Percentiles rank a stretch among this genome's conserved stretches.
These are phyloP conservation scores for Aromia moschata DNA, from an alignment of 2,888 invertebrate genomes.

Conservation along the genomic window DNA sequence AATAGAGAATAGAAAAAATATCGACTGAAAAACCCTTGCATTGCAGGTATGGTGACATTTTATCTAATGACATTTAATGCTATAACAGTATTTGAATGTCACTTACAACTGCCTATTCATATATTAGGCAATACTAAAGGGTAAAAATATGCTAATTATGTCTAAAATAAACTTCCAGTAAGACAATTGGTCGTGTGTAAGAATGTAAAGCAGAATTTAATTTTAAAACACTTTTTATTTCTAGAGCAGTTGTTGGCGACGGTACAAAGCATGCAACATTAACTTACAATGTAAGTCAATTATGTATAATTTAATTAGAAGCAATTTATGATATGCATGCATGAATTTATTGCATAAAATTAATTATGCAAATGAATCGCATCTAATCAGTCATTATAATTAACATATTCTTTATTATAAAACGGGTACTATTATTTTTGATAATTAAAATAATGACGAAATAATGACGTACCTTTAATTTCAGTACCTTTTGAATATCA, in stretches of 20 bases:
- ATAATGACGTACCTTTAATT: background rate
- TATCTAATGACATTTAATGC: background rate
- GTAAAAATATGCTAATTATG: background rate
- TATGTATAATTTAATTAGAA: slow-evolving; percentile 46
- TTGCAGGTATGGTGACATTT: background rate
- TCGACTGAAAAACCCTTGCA: no score
- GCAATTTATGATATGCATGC: slow-evolving; percentile 44
- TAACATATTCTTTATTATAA: background rate
- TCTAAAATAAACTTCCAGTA: background rate
- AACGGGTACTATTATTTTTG: no score
- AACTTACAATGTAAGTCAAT: slow-evolving; percentile 36
- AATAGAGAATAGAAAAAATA: no score
- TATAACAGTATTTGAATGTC: background rate
- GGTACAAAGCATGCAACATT: slow-evolving; percentile 23
- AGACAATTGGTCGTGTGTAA: slow-evolving; percentile 30
- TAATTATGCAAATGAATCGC: slow-evolving; percentile 44
- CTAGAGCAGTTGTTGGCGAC: slow-evolving; percentile 22
- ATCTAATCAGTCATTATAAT: slow-evolving; percentile 4
- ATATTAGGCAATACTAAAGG: background rate
- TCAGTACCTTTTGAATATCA: background rate
- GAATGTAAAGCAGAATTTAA: slow-evolving; percentile 27
- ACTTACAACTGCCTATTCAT: background rate
- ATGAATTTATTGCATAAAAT: slow-evolving; percentile 43
- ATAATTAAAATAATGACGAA: no score
- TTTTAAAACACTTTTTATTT: slow-evolving; percentile 25